Conservation (phyloP, 2,797 vertebrate species). For the Vespertilio murinus region DNA sequence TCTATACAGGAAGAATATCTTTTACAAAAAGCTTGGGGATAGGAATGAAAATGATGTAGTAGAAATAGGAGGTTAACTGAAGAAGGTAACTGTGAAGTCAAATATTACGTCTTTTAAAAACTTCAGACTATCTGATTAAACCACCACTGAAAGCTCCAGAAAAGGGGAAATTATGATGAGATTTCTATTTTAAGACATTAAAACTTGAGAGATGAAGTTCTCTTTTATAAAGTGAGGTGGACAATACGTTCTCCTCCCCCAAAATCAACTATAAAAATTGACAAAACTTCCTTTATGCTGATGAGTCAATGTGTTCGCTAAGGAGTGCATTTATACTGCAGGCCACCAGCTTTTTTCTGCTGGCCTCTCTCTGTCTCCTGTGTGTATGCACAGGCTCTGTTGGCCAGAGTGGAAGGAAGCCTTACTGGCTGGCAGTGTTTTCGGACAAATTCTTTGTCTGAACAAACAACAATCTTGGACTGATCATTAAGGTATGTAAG, state of each 20-base stretch:
- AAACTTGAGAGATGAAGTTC: neutral
- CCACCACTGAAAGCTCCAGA: neutral
- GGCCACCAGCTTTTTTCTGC: neutral
- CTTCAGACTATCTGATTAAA: neutral
- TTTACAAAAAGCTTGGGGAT: neutral
- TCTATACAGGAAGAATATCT: neutral
- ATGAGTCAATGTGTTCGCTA: neutral
- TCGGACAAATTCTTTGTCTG: neutral
- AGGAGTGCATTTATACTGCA: neutral
- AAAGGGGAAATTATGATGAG: neutral
- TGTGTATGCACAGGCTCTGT: neutral
- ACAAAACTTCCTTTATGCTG: neutral
- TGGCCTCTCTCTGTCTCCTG: neutral
- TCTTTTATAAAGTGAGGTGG: neutral
- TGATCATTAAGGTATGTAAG: neutral
- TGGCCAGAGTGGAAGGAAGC: neutral
- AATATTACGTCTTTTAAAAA: neutral
- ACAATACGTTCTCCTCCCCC: neutral
- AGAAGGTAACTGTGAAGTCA: neutral
- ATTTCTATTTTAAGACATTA: neutral
- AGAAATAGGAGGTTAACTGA: neutral
- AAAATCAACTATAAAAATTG: neutral
- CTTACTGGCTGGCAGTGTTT: neutral
- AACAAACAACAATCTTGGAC: neutral
- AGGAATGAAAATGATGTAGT: neutral